Evolutionary conservation across 2,113 vertebrate species (phyloP), one percentile per base, ranked within the genome.

Genomic region (Mola mola): DNA sequence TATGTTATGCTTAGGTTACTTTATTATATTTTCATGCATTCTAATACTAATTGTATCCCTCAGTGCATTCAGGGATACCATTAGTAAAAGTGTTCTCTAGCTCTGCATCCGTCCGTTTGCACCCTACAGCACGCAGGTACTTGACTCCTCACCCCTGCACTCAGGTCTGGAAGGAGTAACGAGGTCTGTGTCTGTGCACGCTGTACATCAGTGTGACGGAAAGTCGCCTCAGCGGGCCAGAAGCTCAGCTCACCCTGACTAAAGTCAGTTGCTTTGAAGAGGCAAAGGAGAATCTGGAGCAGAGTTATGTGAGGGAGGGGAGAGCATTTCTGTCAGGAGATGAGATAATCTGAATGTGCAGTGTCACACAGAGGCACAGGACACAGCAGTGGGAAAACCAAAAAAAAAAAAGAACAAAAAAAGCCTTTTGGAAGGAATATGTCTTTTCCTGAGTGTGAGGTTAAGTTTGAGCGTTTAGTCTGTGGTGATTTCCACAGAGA

Each of bases 291-390:
- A 72, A 81, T 82, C 71, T 79, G 42, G 51, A 81, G 72, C 61
- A 84, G 76, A 64, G n/a, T 66, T 47, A 64, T 51, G n/a, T n/a
- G n/a, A n/a, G 49, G 75, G 51, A 64, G 68, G 64, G 62, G 58
- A 66, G 69, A 60, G 37, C 59, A 38, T 44, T 41, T 76, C 70
- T 78, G 60, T 79, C 66, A 74, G 66, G 58, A 59, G 52, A 86
- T 79, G 78, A 85, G 78, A 75, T 88, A 72, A 87, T 89, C 66
- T 76, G 43, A 63, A 42, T 9, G 41, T 26, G 48, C 53, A 57
- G 36, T 36, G 13, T 44, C 55, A 59, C 37, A 40, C 52, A 57
- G 42, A 33, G 12, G 26, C 47, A 51, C 62, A 41, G 37, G n/a
- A 74, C 51, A 69, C 52, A 42, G 38, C 38, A 31, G 34, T 55